These are phyloP conservation scores for Poicephalus meyeri DNA, from an alignment of 2,113 vertebrate genomes.

Conservation along the genomic window DNA sequence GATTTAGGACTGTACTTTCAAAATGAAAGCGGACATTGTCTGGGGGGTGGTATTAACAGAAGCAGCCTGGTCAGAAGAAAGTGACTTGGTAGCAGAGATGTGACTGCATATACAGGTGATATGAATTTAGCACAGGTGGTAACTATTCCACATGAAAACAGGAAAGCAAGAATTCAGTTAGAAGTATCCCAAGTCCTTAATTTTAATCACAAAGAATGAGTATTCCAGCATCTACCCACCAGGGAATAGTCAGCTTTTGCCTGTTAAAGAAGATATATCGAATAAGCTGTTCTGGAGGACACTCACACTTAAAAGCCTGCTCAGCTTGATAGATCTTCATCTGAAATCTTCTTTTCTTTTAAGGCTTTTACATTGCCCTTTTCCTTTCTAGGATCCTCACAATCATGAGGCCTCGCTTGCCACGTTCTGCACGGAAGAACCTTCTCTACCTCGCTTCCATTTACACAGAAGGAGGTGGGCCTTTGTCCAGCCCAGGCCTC, in stretches of 20 bases:
- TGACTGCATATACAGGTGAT: neutral
- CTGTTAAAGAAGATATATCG: neutral
- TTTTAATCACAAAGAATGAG: neutral
- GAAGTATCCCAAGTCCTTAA: neutral
- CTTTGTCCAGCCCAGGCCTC: constrained; percentile 9
- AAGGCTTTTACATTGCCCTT: neutral
- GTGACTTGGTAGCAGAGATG: neutral
- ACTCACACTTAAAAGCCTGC: neutral
- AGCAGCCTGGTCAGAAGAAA: neutral
- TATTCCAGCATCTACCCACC: neutral
- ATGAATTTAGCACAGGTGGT: neutral
- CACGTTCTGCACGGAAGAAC: constrained; percentile 80
- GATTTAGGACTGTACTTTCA: neutral
- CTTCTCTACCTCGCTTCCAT: constrained; percentile 87
- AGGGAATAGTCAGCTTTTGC: neutral
- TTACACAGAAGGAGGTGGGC: constrained; percentile 83
- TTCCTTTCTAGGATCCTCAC: constrained; percentile 80
- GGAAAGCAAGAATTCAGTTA: neutral
- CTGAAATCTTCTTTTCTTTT: neutral
- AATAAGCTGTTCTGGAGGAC: neutral
- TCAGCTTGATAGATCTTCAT: neutral
- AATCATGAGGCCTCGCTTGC: constrained; percentile 85
- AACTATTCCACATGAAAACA: neutral
- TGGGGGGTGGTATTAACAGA: neutral
- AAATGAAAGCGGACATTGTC: neutral